A percentile compares a stretch with the other conserved stretches of the same genome.
phyloP scores from a whole-genome alignment of 2,113 vertebrate species.

The Struthio camelus region DNA sequence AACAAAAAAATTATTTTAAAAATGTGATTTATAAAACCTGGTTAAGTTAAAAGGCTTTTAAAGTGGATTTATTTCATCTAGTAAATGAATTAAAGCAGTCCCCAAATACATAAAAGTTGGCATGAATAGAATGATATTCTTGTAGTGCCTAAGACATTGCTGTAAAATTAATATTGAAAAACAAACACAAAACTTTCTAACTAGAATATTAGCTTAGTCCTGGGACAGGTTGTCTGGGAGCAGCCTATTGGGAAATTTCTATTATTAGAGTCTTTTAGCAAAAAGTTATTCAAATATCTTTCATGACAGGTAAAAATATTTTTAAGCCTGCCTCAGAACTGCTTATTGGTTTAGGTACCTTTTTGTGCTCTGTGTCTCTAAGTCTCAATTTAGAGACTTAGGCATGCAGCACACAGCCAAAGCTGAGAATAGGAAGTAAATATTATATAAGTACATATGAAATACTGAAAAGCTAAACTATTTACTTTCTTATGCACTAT shows the following conservation, averaged over 20 bases:
- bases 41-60: neutral
- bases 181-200: neutral
- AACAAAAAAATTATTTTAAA: neutral
- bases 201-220: neutral
- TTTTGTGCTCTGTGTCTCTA: neutral
- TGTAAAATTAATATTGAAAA: neutral
- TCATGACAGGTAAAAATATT: neutral
- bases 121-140: neutral
- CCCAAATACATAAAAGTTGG: neutral
- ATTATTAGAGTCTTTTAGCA: neutral
- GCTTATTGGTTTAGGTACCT: neutral
- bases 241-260: neutral
- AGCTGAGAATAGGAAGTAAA: neutral
- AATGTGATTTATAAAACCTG: neutral
- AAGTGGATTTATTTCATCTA: neutral
- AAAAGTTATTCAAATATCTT: neutral
- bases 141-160: neutral
- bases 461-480: neutral
- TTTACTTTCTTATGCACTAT: neutral
- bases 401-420: neutral
- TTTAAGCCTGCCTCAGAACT: neutral
- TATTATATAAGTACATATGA: neutral
- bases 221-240: neutral
- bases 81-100: neutral
- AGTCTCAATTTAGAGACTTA: neutral